These are phyloP conservation scores for Myiotriccus ornatus DNA, from an alignment of 2,797 vertebrate genomes.

Conservation along the genomic window DNA sequence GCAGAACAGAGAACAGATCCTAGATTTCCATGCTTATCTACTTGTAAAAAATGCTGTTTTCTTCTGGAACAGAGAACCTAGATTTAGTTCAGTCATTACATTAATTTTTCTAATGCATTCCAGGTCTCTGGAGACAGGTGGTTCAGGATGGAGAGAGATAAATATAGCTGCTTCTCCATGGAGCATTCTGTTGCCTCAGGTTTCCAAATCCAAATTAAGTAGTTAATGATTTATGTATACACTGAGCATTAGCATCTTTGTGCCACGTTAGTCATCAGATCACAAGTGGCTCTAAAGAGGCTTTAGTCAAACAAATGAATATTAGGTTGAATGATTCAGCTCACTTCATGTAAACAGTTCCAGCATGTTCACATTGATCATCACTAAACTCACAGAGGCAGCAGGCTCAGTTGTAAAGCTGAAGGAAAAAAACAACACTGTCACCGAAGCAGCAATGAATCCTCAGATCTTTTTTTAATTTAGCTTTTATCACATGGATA, in stretches of 20 bases:
- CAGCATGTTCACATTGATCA: conserved; percentile 27
- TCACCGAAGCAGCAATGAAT: neutral
- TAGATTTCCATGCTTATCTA: neutral
- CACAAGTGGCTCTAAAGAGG: conserved; percentile 65
- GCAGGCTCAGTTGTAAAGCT: neutral
- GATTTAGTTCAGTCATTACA: neutral
- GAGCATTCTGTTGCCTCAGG: conserved; percentile 39
- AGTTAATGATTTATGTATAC: conserved; percentile 67
- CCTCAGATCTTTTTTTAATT: neutral
- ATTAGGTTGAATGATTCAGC: conserved; percentile 52
- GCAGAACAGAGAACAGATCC: neutral
- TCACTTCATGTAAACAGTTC: conserved; percentile 30
- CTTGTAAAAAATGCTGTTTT: neutral
- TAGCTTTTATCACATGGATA: neutral
- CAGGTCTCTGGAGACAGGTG: conserved; percentile 29
- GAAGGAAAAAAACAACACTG: neutral
- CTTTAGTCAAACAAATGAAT: conserved; percentile 61
- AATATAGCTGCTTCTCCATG: conserved; percentile 24
- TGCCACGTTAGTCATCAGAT: conserved; percentile 45
- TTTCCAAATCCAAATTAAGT: conserved; percentile 66
- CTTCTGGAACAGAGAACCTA: neutral
- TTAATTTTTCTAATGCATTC: conserved; percentile 50
- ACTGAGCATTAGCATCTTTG: conserved; percentile 58
- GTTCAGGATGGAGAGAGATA: conserved; percentile 8
- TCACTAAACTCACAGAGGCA: neutral